Evolutionary conservation across 2,888 invertebrate species (phyloP).

Genomic region (Folsomia candida): DNA sequence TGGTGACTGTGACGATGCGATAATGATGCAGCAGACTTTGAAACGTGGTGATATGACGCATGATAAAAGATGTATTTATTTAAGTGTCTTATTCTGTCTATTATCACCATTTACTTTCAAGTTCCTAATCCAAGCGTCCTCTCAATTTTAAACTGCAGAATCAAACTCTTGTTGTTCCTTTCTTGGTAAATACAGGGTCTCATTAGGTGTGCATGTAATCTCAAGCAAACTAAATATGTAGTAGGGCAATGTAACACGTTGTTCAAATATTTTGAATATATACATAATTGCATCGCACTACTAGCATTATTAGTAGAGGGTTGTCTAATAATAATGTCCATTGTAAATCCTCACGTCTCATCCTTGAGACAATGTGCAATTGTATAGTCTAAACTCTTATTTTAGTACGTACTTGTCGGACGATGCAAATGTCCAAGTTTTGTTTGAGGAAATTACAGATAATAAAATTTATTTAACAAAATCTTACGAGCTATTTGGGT

Average conservation of each 20-base stretch:
- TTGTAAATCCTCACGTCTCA: background rate
- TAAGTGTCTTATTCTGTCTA: too few relatives aligned
- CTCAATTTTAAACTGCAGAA: background rate
- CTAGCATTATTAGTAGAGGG: too few relatives aligned
- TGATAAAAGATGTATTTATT: background rate
- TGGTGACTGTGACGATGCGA: background rate
- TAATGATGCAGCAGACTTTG: background rate
- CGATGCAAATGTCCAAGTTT: too few relatives aligned
- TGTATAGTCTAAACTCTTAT: background rate
- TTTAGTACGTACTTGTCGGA: too few relatives aligned
- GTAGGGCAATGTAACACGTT: background rate
- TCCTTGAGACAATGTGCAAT: conserved; percentile 7
- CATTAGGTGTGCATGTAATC: background rate
- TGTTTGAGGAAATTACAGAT: too few relatives aligned
- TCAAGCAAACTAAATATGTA: background rate
- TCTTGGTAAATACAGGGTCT: background rate
- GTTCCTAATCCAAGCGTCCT: background rate
- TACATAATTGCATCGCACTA: too few relatives aligned
- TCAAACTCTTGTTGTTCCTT: background rate
- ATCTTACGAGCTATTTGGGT: too few relatives aligned
- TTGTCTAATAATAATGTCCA: too few relatives aligned
- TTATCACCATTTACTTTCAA: background rate
- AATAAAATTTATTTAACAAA: too few relatives aligned
- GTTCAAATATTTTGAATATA: background rate
- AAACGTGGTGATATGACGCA: background rate